phyloP scores from a whole-genome alignment of 2,888 invertebrate species.

The Eupelmus urozonus region DNA sequence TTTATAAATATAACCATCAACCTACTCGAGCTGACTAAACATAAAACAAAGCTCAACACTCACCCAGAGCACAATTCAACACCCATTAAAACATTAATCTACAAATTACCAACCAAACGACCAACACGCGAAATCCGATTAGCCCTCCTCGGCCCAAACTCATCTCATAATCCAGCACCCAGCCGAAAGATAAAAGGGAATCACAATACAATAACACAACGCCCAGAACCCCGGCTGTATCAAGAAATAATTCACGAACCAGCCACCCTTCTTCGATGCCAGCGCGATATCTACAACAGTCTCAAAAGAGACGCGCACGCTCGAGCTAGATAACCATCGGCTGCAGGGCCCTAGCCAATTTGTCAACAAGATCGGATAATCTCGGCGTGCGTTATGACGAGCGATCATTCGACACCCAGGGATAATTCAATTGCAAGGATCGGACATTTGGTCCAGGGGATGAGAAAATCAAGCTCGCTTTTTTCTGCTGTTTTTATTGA shows the following conservation, averaged over 20 bases:
- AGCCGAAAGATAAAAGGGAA: conserved; percentile 47
- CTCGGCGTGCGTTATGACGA: conserved; percentile 52
- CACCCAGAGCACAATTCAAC: no score
- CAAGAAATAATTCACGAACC: conserved; percentile 38
- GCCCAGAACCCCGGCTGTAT: conserved; percentile 24
- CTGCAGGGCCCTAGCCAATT: conserved; percentile 65
- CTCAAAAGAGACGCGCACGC: not conserved
- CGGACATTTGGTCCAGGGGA: no score
- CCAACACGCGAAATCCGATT: no score
- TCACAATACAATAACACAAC: conserved; percentile 29
- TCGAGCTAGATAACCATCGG: conserved; percentile 60
- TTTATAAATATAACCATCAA: no score
- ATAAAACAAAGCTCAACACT: no score
- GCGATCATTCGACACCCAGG: not conserved
- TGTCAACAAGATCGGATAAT: conserved; percentile 71
- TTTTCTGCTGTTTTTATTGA: not conserved
- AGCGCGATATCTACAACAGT: no score
- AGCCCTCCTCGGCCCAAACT: no score
- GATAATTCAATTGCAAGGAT: conserved; percentile 57
- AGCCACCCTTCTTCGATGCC: conserved; percentile 49
- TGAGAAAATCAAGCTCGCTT: no score
- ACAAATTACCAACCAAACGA: no score
- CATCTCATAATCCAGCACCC: not conserved
- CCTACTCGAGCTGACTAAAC: no score
- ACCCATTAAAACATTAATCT: no score